Evolutionary conservation across 2,797 vertebrate species (phyloP).

Genomic region (Mormyrus hasselquistii): DNA sequence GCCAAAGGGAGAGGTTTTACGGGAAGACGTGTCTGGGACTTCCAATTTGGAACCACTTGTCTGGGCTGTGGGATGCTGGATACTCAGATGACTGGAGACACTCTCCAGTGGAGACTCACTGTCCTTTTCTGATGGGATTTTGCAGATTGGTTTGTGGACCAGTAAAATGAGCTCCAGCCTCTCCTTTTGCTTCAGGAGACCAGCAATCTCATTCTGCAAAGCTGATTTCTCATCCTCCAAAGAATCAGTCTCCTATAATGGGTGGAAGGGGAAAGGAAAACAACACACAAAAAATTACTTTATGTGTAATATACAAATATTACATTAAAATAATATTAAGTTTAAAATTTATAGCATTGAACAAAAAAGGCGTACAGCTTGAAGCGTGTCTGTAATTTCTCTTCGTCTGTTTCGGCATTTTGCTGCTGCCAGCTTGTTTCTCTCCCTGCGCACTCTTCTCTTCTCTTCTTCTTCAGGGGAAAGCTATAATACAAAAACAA

Average conservation of each 20-base stretch:
- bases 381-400: constrained; percentile 84
- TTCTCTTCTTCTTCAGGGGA: constrained; percentile 83
- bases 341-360: background rate
- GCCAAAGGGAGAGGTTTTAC: constrained; percentile 29
- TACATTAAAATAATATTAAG: background rate
- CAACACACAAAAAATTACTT: background rate
- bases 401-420: constrained; percentile 86
- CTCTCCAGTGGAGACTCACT: constrained; percentile 61
- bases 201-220: constrained; percentile 87
- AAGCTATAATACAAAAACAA: constrained; percentile 51
- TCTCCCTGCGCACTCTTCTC: constrained; percentile 75
- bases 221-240: constrained; percentile 87
- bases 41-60: constrained; percentile 47
- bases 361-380: constrained; percentile 69
- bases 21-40: constrained; percentile 50
- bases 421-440: constrained; percentile 90
- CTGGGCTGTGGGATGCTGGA: constrained; percentile 33
- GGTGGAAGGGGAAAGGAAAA: constrained; percentile 2
- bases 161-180: constrained; percentile 91
- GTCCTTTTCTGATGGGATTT: constrained; percentile 76
- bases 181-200: constrained; percentile 90
- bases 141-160: constrained; percentile 88
- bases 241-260: constrained; percentile 80
- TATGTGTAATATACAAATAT: background rate
- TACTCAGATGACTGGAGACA: constrained; percentile 32